Conservation (phyloP, 2,888 invertebrate genomes). For the Aphodius sticticus region DNA sequence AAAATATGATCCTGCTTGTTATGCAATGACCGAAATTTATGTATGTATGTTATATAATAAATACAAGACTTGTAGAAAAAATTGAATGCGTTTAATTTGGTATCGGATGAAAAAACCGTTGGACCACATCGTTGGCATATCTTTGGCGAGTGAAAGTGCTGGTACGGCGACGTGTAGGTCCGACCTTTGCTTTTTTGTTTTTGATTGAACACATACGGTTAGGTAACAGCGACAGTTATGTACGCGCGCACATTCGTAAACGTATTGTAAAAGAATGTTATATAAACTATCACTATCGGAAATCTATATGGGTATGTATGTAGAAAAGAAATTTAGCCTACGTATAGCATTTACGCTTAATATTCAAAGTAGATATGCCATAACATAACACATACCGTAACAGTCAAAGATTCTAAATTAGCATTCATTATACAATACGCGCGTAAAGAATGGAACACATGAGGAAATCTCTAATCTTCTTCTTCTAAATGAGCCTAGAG, state of each 20-base stretch:
- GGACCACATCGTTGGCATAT: slow-evolving; percentile 24
- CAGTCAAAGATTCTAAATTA: too few species aligned
- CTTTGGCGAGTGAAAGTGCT: slow-evolving; percentile 32
- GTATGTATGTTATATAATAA: slow-evolving; percentile 34
- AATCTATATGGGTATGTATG: slow-evolving; percentile 7
- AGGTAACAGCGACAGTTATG: slow-evolving; percentile 19
- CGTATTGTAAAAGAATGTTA: slow-evolving; percentile 31
- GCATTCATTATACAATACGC: too few species aligned
- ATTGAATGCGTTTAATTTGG: slow-evolving; percentile 29
- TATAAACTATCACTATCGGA: slow-evolving; percentile 14
- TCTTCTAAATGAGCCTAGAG: too few species aligned
- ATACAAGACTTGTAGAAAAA: slow-evolving; percentile 34
- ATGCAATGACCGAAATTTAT: slow-evolving; percentile 32
- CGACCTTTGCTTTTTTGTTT: slow-evolving; percentile 33
- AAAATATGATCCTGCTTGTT: slow-evolving; percentile 11
- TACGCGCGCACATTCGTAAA: slow-evolving; percentile 15
- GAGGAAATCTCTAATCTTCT: too few species aligned
- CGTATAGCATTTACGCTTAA: too few species aligned
- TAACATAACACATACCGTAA: too few species aligned
- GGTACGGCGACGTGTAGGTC: neutral
- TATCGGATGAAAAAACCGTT: slow-evolving; percentile 7
- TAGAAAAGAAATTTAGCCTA: neutral
- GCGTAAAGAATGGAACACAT: too few species aligned
- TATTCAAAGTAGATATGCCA: too few species aligned
- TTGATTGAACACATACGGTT: slow-evolving; percentile 24